phyloP scores from a whole-genome alignment of 2,113 vertebrate species.

The Edolisoma coerulescens region DNA sequence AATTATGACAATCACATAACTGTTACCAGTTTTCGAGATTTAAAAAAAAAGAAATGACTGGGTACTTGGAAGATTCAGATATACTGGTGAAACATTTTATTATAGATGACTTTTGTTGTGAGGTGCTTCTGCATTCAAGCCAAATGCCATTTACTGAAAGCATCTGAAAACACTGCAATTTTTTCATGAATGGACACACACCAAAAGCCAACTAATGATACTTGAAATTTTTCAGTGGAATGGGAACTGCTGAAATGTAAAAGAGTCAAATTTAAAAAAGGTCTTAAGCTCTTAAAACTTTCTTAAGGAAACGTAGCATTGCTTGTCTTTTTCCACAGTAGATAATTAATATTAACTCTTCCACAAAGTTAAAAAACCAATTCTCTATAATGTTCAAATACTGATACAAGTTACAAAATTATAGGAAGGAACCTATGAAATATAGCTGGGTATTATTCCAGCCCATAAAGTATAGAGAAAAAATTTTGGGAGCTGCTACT shows the following conservation, averaged over 20 bases:
- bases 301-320: background rate
- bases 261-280: background rate
- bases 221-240: background rate
- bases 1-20: background rate
- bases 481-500: background rate
- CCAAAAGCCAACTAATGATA: background rate
- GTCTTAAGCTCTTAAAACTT: background rate
- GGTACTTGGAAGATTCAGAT: background rate
- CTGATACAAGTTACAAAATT: background rate
- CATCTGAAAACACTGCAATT: background rate
- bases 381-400: background rate
- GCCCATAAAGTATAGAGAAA: background rate
- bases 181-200: background rate
- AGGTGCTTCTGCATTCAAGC: background rate
- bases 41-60: background rate
- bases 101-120: background rate
- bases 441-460: background rate
- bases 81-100: background rate
- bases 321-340: background rate
- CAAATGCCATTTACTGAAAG: background rate
- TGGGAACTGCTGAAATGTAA: background rate
- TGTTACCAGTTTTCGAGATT: background rate
- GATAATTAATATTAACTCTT: background rate
- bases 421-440: background rate
- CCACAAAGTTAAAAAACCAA: background rate